Conservation (phyloP, 1,140 invertebrate species). For the Heliconius hermathena region DNA sequence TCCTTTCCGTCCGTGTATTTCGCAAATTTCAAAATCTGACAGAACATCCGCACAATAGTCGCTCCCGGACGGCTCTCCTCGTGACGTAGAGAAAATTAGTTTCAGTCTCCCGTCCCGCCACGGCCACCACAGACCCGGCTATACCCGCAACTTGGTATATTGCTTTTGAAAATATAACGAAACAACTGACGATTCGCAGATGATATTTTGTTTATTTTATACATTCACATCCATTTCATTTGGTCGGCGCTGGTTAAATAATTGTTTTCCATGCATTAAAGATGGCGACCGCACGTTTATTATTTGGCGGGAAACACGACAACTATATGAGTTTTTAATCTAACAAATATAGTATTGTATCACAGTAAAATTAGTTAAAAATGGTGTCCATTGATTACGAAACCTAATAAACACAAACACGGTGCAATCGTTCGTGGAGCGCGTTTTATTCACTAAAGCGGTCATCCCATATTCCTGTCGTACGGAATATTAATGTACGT, state of each 20-base stretch:
- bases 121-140: slow-evolving; percentile 48
- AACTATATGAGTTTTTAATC: neutral
- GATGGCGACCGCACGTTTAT: neutral
- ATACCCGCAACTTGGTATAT: slow-evolving; percentile 32
- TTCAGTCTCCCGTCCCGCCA: slow-evolving; percentile 61
- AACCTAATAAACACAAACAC: slow-evolving; percentile 59
- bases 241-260: neutral
- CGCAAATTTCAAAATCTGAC: slow-evolving; percentile 51
- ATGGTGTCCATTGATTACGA: slow-evolving; percentile 26
- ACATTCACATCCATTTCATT: neutral
- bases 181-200: slow-evolving; percentile 23
- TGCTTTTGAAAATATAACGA: slow-evolving; percentile 35
- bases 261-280: neutral
- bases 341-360: neutral
- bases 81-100: slow-evolving; percentile 74
- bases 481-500: slow-evolving; percentile 79
- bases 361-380: neutral
- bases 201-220: slow-evolving; percentile 29
- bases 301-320: neutral
- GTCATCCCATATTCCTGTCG: slow-evolving; percentile 75
- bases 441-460: slow-evolving; percentile 70
- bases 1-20: slow-evolving; percentile 41
- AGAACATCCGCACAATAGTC: slow-evolving; percentile 51
- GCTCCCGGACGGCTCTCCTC: slow-evolving; percentile 46
- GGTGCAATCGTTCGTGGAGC: slow-evolving; percentile 53